These are phyloP conservation scores for Nansenia antarctica DNA, from an alignment of 2,113 vertebrate genomes.

Conservation along the genomic window DNA sequence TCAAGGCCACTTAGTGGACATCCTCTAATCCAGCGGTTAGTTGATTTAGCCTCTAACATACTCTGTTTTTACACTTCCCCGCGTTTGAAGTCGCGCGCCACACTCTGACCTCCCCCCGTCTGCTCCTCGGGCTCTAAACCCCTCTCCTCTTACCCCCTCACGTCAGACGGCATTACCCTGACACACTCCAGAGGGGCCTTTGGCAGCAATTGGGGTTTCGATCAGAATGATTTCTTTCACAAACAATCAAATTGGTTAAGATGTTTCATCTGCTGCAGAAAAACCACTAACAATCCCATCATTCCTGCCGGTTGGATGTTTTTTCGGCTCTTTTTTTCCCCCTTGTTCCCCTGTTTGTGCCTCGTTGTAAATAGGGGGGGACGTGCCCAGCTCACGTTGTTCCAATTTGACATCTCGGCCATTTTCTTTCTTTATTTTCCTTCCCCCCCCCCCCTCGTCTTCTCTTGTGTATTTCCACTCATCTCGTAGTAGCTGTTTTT, in stretches of 20 bases:
- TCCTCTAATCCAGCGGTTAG: conserved; percentile 86
- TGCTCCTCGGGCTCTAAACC: conserved; percentile 81
- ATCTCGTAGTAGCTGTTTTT: conserved; percentile 38
- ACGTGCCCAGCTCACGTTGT: conserved; percentile 66
- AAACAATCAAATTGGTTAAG: conserved; percentile 98
- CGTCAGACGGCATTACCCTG: conserved; percentile 89
- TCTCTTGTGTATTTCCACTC: conserved; percentile 41
- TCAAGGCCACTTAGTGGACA: conserved; percentile 86
- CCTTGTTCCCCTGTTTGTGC: conserved; percentile 43
- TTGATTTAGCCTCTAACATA: conserved; percentile 82
- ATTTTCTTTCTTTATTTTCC: conserved; percentile 33
- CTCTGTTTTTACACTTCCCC: conserved; percentile 89
- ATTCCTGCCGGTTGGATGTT: conserved; percentile 69
- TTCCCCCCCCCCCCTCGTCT: conserved; percentile 12
- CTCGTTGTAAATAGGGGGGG: conserved; percentile 71
- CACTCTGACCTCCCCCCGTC: conserved; percentile 82
- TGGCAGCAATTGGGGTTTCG: conserved; percentile 90
- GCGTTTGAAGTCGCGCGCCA: conserved; percentile 84
- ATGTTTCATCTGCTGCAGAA: conserved; percentile 92
- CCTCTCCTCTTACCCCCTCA: conserved; percentile 85
- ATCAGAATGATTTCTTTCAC: conserved; percentile 98
- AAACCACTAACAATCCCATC: conserved; percentile 83
- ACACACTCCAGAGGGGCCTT: conserved; percentile 83
- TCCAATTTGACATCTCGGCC: conserved; percentile 63
- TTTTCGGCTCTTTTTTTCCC: conserved; percentile 28